Conservation (phyloP, 1,140 invertebrate species). For the Contarinia nasturtii region DNA sequence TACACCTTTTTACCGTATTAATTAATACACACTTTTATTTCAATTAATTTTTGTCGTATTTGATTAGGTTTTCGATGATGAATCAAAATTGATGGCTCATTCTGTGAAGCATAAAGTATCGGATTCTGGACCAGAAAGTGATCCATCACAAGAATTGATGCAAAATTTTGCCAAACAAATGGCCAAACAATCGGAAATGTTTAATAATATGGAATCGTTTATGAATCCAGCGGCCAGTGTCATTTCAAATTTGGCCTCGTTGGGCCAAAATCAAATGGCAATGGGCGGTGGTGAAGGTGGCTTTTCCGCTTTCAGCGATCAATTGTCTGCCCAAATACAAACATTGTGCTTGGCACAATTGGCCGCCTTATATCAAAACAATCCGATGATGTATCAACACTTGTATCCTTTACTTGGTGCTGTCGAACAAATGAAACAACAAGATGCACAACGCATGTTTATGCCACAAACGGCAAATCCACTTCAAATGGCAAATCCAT, state of each 20-base stretch:
- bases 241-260: background rate
- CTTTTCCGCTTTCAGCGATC: no score
- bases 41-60: background rate
- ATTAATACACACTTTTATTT: slow-evolving; percentile 2
- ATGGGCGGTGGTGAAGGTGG: no score
- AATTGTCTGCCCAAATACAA: background rate
- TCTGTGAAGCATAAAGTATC: slow-evolving; percentile 1
- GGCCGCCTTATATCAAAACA: slow-evolving; percentile 5
- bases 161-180: no score
- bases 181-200: no score
- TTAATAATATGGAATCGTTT: background rate
- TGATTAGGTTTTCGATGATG: slow-evolving; percentile 38
- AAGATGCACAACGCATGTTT: slow-evolving; percentile 7
- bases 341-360: slow-evolving; percentile 4
- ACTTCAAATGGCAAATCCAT: slow-evolving; percentile 1
- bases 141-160: no score
- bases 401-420: slow-evolving; percentile 4
- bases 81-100: slow-evolving; percentile 3
- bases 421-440: slow-evolving; percentile 7
- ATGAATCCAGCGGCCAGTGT: background rate
- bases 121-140: background rate
- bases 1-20: no score
- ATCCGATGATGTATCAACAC: slow-evolving; percentile 5
- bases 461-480: background rate
- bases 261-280: no score